Percentiles rank a stretch among this genome's conserved stretches.
These are phyloP conservation scores for Xylophagus ater DNA, from an alignment of 2,888 invertebrate genomes.

Conservation along the genomic window DNA sequence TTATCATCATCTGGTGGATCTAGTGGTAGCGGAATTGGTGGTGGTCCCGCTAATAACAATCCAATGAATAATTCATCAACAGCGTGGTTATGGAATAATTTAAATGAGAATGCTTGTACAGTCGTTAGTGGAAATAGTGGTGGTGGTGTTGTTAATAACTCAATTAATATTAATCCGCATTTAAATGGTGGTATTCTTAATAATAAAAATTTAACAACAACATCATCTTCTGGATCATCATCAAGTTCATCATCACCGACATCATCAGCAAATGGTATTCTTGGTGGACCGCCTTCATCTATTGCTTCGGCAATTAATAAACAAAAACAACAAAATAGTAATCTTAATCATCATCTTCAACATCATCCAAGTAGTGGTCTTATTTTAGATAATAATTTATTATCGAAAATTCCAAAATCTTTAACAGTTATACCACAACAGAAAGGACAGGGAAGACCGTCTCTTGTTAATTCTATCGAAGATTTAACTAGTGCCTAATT, in stretches of 20 bases:
- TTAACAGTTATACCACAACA: slow-evolving; percentile 67
- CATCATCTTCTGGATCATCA: slow-evolving; percentile 27
- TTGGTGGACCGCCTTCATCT: slow-evolving; percentile 8
- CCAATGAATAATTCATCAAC: background rate
- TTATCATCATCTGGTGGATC: slow-evolving; percentile 2
- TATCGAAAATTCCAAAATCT: slow-evolving; percentile 73
- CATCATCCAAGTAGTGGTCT: slow-evolving; percentile 31
- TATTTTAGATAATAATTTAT: slow-evolving; percentile 38
- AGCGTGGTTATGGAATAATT: slow-evolving; percentile 11
- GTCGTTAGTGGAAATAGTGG: too few relatives aligned
- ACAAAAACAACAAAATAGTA: too few relatives aligned
- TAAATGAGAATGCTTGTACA: background rate
- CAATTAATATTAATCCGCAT: too few relatives aligned
- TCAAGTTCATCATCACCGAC: slow-evolving; percentile 23
- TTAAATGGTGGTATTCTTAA: background rate
- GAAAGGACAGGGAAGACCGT: slow-evolving; percentile 16
- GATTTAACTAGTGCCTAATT: background rate
- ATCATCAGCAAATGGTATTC: slow-evolving; percentile 15
- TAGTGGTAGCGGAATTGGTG: too few relatives aligned
- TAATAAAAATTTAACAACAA: slow-evolving; percentile 10
- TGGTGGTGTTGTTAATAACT: background rate
- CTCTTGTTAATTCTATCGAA: background rate
- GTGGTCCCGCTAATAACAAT: background rate
- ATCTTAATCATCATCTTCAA: slow-evolving; percentile 20
- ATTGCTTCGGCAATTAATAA: slow-evolving; percentile 10